phyloP scores from a whole-genome alignment of 2,113 vertebrate species.

The Lamprotornis superbus region DNA sequence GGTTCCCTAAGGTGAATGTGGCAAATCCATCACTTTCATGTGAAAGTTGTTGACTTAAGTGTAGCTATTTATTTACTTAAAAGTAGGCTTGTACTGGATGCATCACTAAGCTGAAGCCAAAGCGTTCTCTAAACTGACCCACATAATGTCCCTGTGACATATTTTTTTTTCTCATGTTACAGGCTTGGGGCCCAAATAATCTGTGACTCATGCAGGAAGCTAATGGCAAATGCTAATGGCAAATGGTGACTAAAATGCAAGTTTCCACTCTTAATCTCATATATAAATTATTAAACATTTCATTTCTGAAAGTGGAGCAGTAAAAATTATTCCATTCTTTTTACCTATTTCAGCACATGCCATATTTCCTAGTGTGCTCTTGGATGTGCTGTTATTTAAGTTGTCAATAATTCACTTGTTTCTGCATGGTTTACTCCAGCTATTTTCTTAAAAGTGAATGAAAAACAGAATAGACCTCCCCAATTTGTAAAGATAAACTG shows the following conservation, averaged over 20 bases:
- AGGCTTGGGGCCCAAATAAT: background rate
- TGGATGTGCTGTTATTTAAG: background rate
- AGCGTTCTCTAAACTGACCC: background rate
- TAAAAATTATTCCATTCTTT: background rate
- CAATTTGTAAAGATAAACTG: background rate
- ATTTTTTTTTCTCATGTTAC: background rate
- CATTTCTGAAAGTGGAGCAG: background rate
- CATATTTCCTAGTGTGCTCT: background rate
- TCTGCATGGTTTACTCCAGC: background rate
- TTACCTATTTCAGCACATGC: background rate
- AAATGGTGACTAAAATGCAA: background rate
- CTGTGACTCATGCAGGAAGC: background rate
- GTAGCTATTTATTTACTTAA: conserved; percentile 9
- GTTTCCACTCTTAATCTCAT: background rate
- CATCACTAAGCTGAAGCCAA: background rate
- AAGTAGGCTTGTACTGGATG: background rate
- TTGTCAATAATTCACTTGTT: background rate
- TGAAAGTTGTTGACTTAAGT: background rate
- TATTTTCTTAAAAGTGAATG: background rate
- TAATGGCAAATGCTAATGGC: background rate
- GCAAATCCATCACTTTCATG: background rate
- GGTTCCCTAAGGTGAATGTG: background rate
- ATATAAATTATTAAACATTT: background rate
- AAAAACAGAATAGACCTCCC: background rate
- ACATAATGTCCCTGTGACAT: background rate